Conservation (phyloP, 2,888 invertebrate species). For the Quadriops clusia region DNA sequence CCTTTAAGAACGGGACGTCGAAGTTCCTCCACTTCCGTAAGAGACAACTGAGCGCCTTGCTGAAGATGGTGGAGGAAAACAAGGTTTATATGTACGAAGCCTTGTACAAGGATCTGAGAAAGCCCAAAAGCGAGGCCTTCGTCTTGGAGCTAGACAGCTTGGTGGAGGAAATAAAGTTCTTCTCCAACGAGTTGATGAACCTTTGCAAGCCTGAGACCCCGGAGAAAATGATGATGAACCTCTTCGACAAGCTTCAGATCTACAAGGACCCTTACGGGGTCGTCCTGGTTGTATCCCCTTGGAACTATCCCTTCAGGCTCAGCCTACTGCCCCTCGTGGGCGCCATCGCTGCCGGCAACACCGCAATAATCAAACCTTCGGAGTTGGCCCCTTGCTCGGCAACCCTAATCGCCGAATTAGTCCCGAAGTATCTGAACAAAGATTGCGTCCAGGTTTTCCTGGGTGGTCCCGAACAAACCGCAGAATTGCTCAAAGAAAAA, state of each 20-base stretch:
- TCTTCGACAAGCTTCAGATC: constrained; percentile 13
- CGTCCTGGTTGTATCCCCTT: constrained; percentile 78
- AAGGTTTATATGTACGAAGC: constrained; percentile 47
- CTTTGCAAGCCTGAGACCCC: constrained; percentile 13
- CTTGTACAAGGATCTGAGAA: constrained; percentile 52
- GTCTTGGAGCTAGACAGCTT: constrained; percentile 71
- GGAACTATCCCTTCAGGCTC: constrained; percentile 94
- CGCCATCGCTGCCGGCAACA: constrained; percentile 89
- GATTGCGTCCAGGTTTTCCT: constrained; percentile 68
- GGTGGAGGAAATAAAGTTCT: constrained; percentile 43
- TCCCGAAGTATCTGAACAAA: constrained; percentile 87
- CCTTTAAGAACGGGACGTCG: constrained; percentile 74
- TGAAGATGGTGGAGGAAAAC: constrained; percentile 73
- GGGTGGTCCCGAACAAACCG: constrained; percentile 11
- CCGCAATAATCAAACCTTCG: constrained; percentile 86
- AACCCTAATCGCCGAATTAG: constrained; percentile 54
- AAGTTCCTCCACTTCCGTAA: constrained; percentile 67
- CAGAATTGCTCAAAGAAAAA: constrained; percentile 51
- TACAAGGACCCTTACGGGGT: constrained; percentile 89
- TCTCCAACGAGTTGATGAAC: constrained; percentile 13
- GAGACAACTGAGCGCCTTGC: constrained; percentile 62
- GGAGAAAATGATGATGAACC: constrained; percentile 10
- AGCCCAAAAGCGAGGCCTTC: constrained; percentile 66
- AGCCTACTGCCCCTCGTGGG: constrained; percentile 67
- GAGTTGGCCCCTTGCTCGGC: constrained; percentile 70